phyloP scores from a whole-genome alignment of 1,140 invertebrate species.

The Macrostomum lignano region DNA sequence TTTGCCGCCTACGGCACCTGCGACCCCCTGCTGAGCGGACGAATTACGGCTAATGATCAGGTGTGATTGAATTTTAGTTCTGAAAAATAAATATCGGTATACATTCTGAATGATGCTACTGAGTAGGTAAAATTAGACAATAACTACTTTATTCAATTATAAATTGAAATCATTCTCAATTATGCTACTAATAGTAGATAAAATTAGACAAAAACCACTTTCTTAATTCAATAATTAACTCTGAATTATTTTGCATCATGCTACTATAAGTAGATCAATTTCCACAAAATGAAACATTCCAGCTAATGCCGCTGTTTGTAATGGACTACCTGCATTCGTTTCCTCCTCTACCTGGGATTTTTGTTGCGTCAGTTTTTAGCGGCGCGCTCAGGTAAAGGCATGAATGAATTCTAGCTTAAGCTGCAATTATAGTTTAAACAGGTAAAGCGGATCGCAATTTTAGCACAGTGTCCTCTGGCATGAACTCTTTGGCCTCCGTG shows the following conservation, averaged over 20 bases:
- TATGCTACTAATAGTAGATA: too few relatives aligned
- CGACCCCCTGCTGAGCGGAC: conserved; percentile 41
- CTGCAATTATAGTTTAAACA: conserved; percentile 11
- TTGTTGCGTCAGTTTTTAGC: conserved; percentile 56
- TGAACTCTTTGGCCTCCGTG: conserved; percentile 63
- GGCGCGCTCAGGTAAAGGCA: conserved; percentile 41
- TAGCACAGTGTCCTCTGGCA: conserved; percentile 61
- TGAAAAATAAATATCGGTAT: neutral
- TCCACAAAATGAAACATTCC: too few relatives aligned
- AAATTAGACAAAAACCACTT: too few relatives aligned
- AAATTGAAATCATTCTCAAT: too few relatives aligned
- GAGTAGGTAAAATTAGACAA: too few relatives aligned
- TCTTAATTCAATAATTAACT: too few relatives aligned
- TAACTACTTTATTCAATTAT: too few relatives aligned
- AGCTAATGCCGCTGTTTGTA: conserved; percentile 52
- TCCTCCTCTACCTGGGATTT: conserved; percentile 49
- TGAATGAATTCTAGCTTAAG: conserved; percentile 3
- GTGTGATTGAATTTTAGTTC: conserved; percentile 40
- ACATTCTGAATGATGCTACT: too few relatives aligned
- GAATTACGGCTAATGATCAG: conserved; percentile 28
- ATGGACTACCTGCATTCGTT: conserved; percentile 43
- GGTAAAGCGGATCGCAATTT: conserved; percentile 4
- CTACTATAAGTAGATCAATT: too few relatives aligned
- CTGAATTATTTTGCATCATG: too few relatives aligned
- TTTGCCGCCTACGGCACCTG: conserved; percentile 49